Evolutionary conservation across 37 sponge, comb jelly and placozoan genomes (phyloP), one percentile per base, ranked within the genome.

Genomic region (Chondrosia reniformis): DNA sequence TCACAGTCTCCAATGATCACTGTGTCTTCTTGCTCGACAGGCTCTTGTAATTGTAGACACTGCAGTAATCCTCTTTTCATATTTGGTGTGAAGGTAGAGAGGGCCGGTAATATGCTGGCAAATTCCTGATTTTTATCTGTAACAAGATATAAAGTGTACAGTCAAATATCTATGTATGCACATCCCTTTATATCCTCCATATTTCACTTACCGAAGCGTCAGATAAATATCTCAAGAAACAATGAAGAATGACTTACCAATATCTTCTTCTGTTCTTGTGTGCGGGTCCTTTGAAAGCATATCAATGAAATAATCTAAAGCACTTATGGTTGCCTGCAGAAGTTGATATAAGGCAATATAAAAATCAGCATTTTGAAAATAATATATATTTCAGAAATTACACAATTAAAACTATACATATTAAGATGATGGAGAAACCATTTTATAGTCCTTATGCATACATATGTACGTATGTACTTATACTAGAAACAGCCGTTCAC

Each of bases 291-390:
- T 86, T 3, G 84, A 82, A 19, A 91, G 58, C 19, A 86, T 87
- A 39, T 86, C 91, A 45, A 83, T 30, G n/a, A 91, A 82, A 42
- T 58, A 79, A 46, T 89, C 90, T 83, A 89, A 85, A 32, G 86
- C 81, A 43, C 77, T 34, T 1, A 74, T 43, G n/a, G 80, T 80
- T 31, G 37, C 66, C 83, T 83, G 46, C 12, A 34, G 15, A 19
- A 15, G n/a, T n/a, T n/a, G n/a, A n/a, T n/a, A n/a, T n/a, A n/a
- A n/a, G n/a, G n/a, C n/a, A n/a, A n/a, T 4, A 8, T 5, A 69
- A 25, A 37, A 37, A 28, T n/a, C n/a, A n/a, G n/a, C n/a, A n/a
- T n/a, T n/a, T n/a, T n/a, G n/a, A n/a, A n/a, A n/a, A n/a, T n/a
- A n/a, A n/a, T n/a, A n/a, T n/a, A n/a, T n/a, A n/a, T n/a, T n/a